Percentiles rank a stretch among this genome's conserved stretches.
These are phyloP conservation scores for Neoseiulus cucumeris DNA, from an alignment of 1,140 invertebrate genomes.

Conservation along the genomic window DNA sequence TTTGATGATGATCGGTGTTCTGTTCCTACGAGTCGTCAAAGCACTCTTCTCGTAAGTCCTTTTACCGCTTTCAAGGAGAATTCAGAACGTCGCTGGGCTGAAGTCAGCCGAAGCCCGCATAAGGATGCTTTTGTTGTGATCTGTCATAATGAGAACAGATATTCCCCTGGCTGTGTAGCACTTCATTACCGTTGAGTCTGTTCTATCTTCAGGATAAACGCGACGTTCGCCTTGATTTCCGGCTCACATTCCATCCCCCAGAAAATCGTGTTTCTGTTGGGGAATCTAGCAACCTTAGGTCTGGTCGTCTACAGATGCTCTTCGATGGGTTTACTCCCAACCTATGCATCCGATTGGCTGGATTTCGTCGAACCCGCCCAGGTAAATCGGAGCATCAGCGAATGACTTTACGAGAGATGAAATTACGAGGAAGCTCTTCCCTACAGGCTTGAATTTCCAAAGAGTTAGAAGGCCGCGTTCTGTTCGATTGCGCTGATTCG, in stretches of 20 bases:
- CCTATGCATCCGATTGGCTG: slow-evolving; percentile 94
- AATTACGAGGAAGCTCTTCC: no score
- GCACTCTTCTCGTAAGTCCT: slow-evolving; percentile 56
- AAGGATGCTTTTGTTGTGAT: not conserved
- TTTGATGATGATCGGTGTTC: slow-evolving; percentile 99
- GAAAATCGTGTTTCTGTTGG: slow-evolving; percentile 83
- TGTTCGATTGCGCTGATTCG: not conserved
- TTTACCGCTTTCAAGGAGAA: no score
- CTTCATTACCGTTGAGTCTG: no score
- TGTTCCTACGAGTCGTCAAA: slow-evolving; percentile 84
- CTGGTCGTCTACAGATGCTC: slow-evolving; percentile 95
- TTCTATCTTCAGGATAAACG: slow-evolving; percentile 7
- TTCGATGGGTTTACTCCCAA: slow-evolving; percentile 90
- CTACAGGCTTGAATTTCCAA: no score
- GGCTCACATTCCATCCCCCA: slow-evolving; percentile 64
- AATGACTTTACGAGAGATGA: not conserved
- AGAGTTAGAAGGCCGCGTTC: no score
- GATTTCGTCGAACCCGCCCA: slow-evolving; percentile 80
- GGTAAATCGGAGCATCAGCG: slow-evolving; percentile 15
- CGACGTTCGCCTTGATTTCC: slow-evolving; percentile 84
- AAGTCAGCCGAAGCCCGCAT: not conserved
- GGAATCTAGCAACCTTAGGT: slow-evolving; percentile 76
- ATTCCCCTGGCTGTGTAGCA: no score
- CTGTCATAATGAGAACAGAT: not conserved
- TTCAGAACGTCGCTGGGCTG: not conserved